These are phyloP conservation scores for Hermaeophaga mercurialis DNA, from an alignment of 2,888 invertebrate species.

Conservation along the genomic window DNA sequence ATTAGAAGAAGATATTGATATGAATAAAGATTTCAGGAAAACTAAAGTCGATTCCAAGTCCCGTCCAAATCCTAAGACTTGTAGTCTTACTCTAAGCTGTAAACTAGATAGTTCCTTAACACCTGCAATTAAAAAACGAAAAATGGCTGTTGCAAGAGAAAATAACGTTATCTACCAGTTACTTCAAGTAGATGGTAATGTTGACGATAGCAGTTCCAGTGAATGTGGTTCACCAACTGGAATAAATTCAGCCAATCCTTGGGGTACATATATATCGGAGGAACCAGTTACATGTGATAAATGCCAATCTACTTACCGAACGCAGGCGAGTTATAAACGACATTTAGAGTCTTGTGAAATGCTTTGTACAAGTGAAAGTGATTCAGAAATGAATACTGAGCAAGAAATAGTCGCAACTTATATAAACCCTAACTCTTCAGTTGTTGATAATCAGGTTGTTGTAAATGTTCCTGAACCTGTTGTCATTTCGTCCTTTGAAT, in stretches of 20 bases:
- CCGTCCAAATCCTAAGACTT: constrained; percentile 66
- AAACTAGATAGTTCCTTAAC: constrained; percentile 69
- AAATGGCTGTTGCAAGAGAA: constrained; percentile 56
- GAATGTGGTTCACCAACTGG: constrained; percentile 55
- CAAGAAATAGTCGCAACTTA: constrained; percentile 33
- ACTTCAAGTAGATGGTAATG: constrained; percentile 64
- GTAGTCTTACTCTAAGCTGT: constrained; percentile 72
- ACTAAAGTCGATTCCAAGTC: constrained; percentile 65
- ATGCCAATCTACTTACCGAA: constrained; percentile 86
- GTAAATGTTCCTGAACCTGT: constrained; percentile 45
- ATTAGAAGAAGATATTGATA: constrained; percentile 60
- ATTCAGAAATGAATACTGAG: constrained; percentile 64
- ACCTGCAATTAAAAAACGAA: constrained; percentile 71
- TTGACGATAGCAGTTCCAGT: constrained; percentile 60
- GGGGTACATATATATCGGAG: constrained; percentile 60
- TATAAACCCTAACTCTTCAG: constrained; percentile 24
- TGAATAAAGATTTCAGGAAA: constrained; percentile 64
- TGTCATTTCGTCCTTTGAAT: constrained; percentile 51
- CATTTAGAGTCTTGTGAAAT: constrained; percentile 79
- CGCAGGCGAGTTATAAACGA: constrained; percentile 79
- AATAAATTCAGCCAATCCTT: constrained; percentile 43
- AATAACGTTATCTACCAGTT: constrained; percentile 57
- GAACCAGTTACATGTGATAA: constrained; percentile 84
- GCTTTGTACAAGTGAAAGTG: constrained; percentile 81
- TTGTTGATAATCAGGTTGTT: constrained; percentile 33